phyloP scores from a whole-genome alignment of 2,113 vertebrate genomes.

The Rhizomys pruinosus region DNA sequence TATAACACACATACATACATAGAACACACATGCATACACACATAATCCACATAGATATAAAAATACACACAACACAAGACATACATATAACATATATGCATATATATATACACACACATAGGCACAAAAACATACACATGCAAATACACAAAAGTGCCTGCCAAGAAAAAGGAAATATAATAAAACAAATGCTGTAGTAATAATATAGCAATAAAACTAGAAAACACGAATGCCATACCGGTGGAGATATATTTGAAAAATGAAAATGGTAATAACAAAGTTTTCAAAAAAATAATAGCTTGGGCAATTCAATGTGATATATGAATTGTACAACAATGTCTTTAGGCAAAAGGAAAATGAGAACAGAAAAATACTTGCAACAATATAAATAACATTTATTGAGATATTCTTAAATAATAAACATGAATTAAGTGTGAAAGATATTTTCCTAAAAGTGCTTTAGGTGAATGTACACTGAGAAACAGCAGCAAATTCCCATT shows the following conservation, averaged over 20 bases:
- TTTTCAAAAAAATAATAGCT: neutral
- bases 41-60: neutral
- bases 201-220: neutral
- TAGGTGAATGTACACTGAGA: neutral
- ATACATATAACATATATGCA: too few species aligned
- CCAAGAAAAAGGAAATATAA: neutral
- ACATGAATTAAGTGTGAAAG: neutral
- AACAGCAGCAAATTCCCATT: neutral
- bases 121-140: neutral
- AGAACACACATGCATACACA: too few species aligned
- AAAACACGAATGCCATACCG: neutral
- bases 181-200: neutral
- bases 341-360: neutral
- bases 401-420: neutral
- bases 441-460: neutral
- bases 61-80: too few species aligned
- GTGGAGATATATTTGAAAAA: neutral
- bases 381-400: neutral
- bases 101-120: neutral
- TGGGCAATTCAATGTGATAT: neutral
- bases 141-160: neutral
- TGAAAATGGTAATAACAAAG: neutral
- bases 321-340: neutral
- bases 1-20: too few species aligned
- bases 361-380: neutral